Evolutionary conservation across 2,888 invertebrate genomes (phyloP).

Genomic region (Eristalis pertinax): DNA sequence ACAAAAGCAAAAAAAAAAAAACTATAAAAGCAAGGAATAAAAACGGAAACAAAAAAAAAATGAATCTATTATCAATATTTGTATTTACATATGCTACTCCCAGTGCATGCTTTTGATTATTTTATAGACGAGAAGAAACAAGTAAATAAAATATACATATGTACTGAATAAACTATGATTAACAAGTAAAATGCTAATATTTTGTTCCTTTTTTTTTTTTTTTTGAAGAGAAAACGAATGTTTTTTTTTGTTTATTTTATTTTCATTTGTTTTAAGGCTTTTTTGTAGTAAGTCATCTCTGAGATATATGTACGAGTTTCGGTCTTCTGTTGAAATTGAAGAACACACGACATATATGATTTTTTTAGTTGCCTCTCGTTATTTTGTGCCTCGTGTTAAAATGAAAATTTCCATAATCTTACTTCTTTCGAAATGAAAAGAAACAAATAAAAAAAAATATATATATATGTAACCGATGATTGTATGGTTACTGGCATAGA

Average conservation of each 20-base stretch:
- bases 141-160: constrained; percentile 21
- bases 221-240: constrained; percentile 33
- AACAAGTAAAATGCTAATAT: constrained; percentile 55
- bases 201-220: constrained; percentile 69
- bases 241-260: no score
- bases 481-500: not conserved
- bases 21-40: constrained; percentile 26
- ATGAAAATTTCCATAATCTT: constrained; percentile 47
- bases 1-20: constrained; percentile 32
- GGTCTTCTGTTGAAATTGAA: constrained; percentile 19
- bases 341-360: constrained; percentile 17
- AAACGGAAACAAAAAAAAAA: constrained; percentile 27
- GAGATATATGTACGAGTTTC: not conserved
- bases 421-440: constrained; percentile 43
- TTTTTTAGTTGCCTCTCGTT: constrained; percentile 39
- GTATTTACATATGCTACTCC: constrained; percentile 65
- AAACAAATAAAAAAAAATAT: constrained; percentile 18
- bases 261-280: constrained; percentile 16
- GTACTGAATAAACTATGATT: constrained; percentile 28
- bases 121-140: constrained; percentile 29
- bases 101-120: constrained; percentile 67
- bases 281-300: constrained; percentile 23
- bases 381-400: constrained; percentile 61
- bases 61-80: constrained; percentile 57
- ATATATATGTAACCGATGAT: constrained; percentile 11